These are phyloP conservation scores for Cuniculus paca DNA, from an alignment of 2,797 vertebrate species.

Conservation along the genomic window DNA sequence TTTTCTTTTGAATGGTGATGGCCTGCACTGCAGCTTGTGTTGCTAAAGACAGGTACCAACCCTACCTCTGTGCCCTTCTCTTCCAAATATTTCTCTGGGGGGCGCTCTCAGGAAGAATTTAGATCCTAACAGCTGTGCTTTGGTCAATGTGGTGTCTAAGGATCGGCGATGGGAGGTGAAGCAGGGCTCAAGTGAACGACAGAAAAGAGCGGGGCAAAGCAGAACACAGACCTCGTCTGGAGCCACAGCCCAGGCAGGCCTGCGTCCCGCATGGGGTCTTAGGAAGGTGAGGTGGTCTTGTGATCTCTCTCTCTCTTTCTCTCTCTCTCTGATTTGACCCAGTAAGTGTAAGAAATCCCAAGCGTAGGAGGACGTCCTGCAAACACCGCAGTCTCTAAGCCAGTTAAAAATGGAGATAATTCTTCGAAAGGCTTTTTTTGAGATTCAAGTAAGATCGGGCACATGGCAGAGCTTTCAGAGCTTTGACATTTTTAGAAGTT, in stretches of 20 bases:
- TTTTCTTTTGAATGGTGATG: not conserved
- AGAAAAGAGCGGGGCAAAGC: not conserved
- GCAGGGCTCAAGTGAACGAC: not conserved
- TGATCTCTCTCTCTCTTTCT: not conserved
- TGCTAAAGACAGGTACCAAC: not conserved
- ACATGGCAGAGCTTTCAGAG: not conserved
- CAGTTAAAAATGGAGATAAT: conserved; percentile 12
- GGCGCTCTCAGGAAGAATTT: conserved; percentile 42
- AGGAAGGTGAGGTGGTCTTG: not conserved
- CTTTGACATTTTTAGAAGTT: not conserved
- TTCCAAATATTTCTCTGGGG: conserved; percentile 27
- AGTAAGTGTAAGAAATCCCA: conserved; percentile 13
- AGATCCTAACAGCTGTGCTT: not conserved
- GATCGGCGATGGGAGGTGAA: not conserved
- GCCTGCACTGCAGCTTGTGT: not conserved
- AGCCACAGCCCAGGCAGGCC: not conserved
- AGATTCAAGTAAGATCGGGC: not conserved
- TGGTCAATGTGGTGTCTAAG: not conserved
- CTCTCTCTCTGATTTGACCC: not conserved
- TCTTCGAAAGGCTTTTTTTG: conserved; percentile 21
- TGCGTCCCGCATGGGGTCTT: not conserved
- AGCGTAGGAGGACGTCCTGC: not conserved
- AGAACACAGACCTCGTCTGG: not conserved
- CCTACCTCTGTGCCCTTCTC: not conserved
- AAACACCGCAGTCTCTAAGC: not conserved